Base-by-base conservation (phyloP, 2,888 invertebrate species). In the Cylloceria caligata region DNA sequence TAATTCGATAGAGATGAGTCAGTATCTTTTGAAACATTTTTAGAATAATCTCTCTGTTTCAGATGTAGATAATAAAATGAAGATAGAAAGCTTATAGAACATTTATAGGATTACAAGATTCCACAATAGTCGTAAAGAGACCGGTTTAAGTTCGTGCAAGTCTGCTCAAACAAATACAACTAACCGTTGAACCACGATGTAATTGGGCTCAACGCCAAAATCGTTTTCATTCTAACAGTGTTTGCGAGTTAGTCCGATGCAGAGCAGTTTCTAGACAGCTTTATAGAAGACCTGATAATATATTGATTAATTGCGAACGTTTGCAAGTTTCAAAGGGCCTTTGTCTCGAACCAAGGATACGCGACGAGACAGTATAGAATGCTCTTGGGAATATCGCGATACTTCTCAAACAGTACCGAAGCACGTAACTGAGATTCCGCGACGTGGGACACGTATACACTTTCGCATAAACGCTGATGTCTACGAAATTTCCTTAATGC, bases 201-300 rank as follows among this genome's bases (percentile, higher is more conserved):
- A 52, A 52, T 52, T 52, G 52, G 65, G 65, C 65, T 65, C 16
- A 6, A 16, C 16, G 65, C 65, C 65, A 65, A 47, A 16, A 16
- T 47, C 27, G 9, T 19, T 16, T 36, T 11, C 39, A 13, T 13
- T 9, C 47, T 34, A 7, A 67, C 34, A 67, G 11, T 16, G 5
- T 30, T 9, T 19, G 9, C 30, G 16, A 21, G 24, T 52, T 24
- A 24, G 24, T 19, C 34, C 19, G 19, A 11, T 11, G 19, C 45
- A 9, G 45, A 45, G n/a, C 16, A 16, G 11, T 67, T 30, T 30
- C 45, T 27, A 7, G 45, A 13, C 11, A 49, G 52, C 9, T 52
- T 24, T 21, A 30, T 13, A 19, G 30, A 5, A 13, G 30, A 34
- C 5, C 34, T 19, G 47, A 49, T 67, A 21, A 67, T 65, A 45